phyloP scores from a whole-genome alignment of 2,888 invertebrate species.

The Ornithoptera priamus region DNA sequence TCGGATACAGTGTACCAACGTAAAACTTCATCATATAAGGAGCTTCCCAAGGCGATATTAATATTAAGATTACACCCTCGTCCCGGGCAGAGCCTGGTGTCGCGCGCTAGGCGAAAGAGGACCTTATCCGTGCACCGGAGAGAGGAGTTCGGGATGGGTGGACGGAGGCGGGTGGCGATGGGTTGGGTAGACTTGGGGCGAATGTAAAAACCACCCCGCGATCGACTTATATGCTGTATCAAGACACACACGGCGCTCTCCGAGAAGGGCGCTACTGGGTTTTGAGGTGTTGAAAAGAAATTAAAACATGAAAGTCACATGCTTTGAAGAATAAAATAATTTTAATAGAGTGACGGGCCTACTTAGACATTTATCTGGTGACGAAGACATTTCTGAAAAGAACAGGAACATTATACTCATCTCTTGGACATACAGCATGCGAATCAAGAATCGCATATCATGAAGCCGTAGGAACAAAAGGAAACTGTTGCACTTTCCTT shows the following conservation, averaged over 20 bases:
- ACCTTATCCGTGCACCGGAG: slow-evolving; percentile 23
- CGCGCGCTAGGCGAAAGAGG: slow-evolving; percentile 29
- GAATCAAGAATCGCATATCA: too few relatives aligned
- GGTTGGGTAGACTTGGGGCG: slow-evolving; percentile 71
- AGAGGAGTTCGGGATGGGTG: slow-evolving; percentile 34
- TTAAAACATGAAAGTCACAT: too few relatives aligned
- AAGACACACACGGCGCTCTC: slow-evolving; percentile 55
- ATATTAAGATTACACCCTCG: slow-evolving; percentile 68
- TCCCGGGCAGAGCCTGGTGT: slow-evolving; percentile 42
- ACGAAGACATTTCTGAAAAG: too few relatives aligned
- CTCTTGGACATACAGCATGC: too few relatives aligned
- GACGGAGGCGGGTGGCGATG: slow-evolving; percentile 40
- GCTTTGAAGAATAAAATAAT: too few relatives aligned
- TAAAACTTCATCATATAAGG: slow-evolving; percentile 72
- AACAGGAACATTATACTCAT: too few relatives aligned
- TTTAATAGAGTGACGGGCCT: too few relatives aligned
- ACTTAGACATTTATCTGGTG: too few relatives aligned
- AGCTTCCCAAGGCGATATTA: slow-evolving; percentile 73
- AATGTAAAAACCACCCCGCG: slow-evolving; percentile 79
- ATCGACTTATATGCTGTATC: slow-evolving; percentile 80
- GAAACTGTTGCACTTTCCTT: too few relatives aligned
- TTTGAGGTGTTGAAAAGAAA: too few relatives aligned
- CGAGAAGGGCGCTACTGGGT: slow-evolving; percentile 34
- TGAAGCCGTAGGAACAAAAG: too few relatives aligned
- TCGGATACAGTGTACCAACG: slow-evolving; percentile 55